phyloP scores from a whole-genome alignment of 35 echinoderm and acorn worm species.

The Lytechinus pictus region DNA sequence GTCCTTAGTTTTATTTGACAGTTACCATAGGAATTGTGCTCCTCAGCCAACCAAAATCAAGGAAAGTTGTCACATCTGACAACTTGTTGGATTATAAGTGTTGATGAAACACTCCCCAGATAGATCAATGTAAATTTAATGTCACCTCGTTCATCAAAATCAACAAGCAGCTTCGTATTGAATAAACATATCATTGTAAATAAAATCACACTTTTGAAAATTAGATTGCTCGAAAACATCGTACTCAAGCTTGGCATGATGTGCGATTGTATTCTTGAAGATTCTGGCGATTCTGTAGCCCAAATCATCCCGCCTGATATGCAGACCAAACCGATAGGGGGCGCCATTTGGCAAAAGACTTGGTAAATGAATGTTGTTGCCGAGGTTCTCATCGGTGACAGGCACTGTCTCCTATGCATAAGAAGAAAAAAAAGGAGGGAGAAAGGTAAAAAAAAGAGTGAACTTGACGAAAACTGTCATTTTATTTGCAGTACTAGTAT shows the following conservation, averaged over 20 bases:
- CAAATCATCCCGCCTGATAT: conserved; percentile 1
- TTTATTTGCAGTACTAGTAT: neutral
- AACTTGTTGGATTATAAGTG: too few species aligned
- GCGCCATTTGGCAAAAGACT: neutral
- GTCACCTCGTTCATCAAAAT: too few species aligned
- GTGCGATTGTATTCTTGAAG: neutral
- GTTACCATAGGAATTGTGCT: too few species aligned
- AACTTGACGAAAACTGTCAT: neutral
- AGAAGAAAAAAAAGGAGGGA: neutral
- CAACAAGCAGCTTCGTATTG: too few species aligned
- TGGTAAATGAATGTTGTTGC: conserved; percentile 8
- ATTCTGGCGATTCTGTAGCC: conserved; percentile 27
- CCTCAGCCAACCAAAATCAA: too few species aligned
- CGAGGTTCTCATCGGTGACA: neutral
- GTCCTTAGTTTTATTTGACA: too few species aligned
- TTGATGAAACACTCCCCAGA: too few species aligned
- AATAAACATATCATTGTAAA: too few species aligned
- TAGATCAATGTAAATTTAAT: too few species aligned
- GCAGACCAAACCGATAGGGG: neutral
- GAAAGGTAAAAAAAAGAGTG: neutral
- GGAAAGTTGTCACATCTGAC: too few species aligned
- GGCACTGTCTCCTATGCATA: neutral
- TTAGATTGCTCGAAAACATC: neutral
- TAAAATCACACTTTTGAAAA: neutral
- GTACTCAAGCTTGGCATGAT: conserved; percentile 4